A percentile compares a stretch with the other conserved stretches of the same genome.
These are phyloP conservation scores for Sisyra terminalis DNA, from an alignment of 2,888 invertebrate species.

Conservation along the genomic window DNA sequence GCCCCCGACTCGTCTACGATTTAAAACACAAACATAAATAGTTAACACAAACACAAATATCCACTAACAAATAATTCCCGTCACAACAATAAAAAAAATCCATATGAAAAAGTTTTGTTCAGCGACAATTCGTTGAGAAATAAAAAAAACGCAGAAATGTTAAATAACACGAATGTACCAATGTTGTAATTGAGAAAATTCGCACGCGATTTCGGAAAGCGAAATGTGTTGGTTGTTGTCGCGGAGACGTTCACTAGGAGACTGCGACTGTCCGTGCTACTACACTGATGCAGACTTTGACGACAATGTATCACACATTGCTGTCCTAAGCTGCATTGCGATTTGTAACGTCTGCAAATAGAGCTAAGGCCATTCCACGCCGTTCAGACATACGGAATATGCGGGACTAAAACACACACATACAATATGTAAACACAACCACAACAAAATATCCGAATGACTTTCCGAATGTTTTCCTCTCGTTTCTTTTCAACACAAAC, in stretches of 20 bases:
- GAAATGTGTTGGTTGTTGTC: too few relatives aligned
- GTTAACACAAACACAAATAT: too few relatives aligned
- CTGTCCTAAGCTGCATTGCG: slow-evolving; percentile 12
- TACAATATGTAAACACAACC: too few relatives aligned
- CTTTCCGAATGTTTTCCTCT: too few relatives aligned
- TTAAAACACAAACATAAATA: too few relatives aligned
- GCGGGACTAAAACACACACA: background rate
- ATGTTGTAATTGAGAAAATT: background rate
- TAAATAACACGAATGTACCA: too few relatives aligned
- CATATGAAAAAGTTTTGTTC: slow-evolving; percentile 3
- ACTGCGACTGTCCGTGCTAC: slow-evolving; percentile 9
- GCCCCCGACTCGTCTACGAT: too few relatives aligned
- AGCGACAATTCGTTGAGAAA: too few relatives aligned
- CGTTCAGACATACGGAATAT: slow-evolving; percentile 12
- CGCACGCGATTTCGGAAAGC: slow-evolving; percentile 3
- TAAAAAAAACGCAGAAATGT: too few relatives aligned
- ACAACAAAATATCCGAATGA: too few relatives aligned
- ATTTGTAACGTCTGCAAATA: slow-evolving; percentile 13
- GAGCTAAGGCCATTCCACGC: slow-evolving; percentile 12
- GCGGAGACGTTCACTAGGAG: background rate
- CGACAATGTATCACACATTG: slow-evolving; percentile 10
- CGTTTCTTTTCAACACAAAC: background rate
- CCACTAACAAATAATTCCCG: too few relatives aligned
- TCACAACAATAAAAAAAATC: background rate
- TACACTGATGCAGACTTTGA: background rate